A percentile compares a stretch with the other conserved stretches of the same genome.
These are phyloP conservation scores for Drosophila demipolita DNA, from an alignment of 2,888 invertebrate genomes.

Conservation along the genomic window DNA sequence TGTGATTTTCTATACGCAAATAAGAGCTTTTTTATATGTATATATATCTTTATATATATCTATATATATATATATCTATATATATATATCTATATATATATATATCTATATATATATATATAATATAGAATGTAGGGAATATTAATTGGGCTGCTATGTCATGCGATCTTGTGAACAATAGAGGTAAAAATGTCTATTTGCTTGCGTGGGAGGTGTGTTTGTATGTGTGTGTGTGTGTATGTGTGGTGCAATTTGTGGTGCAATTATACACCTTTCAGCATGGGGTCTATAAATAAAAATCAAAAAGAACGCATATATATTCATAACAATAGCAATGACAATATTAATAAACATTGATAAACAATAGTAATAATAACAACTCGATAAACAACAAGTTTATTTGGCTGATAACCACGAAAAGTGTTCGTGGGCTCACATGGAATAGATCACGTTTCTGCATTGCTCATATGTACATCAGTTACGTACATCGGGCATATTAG, in stretches of 20 bases:
- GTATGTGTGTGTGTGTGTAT: not conserved
- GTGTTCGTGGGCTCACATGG: slow-evolving; percentile 48
- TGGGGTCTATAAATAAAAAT: slow-evolving; percentile 36
- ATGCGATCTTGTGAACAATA: slow-evolving; percentile 27
- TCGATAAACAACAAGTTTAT: slow-evolving; percentile 41
- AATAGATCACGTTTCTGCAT: slow-evolving; percentile 79
- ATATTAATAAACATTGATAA: slow-evolving; percentile 51
- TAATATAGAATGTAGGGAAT: not conserved
- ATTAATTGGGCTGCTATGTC: slow-evolving; percentile 14
- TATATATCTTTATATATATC: not conserved
- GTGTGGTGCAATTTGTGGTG: not conserved
- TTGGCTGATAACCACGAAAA: slow-evolving; percentile 66
- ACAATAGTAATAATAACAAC: slow-evolving; percentile 26
- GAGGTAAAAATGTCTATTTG: slow-evolving; percentile 13
- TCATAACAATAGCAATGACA: slow-evolving; percentile 35
- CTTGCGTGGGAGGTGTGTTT: not conserved
- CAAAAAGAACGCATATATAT: slow-evolving; percentile 18
- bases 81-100: too few relatives aligned
- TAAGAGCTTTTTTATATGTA: not conserved
- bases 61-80: too few relatives aligned
- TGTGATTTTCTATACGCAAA: not conserved
- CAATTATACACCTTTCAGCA: slow-evolving; percentile 45
- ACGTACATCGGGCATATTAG: slow-evolving; percentile 5
- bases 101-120: too few relatives aligned
- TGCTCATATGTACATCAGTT: slow-evolving; percentile 40